Evolutionary conservation across 2,113 vertebrate genomes (phyloP).

Genomic region (Podocnemis expansa): DNA sequence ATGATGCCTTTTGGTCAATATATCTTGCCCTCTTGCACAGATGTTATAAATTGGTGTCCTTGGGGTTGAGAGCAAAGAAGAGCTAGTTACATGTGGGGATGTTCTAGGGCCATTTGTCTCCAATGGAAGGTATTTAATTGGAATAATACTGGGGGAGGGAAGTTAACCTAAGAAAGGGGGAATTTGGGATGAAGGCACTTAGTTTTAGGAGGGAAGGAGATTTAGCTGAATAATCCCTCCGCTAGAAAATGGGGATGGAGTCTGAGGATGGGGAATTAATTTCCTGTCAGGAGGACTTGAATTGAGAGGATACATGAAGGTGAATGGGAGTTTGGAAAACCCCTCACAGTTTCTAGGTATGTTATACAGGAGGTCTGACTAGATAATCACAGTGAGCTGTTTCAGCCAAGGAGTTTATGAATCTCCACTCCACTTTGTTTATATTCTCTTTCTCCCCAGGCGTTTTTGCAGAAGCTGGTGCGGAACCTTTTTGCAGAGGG

Average conservation of each 20-base stretch:
- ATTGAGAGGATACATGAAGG: neutral
- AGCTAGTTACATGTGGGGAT: neutral
- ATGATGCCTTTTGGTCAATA: neutral
- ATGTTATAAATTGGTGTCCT: neutral
- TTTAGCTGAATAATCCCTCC: neutral
- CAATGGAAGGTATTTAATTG: neutral
- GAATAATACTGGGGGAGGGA: neutral
- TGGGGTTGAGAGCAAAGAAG: neutral
- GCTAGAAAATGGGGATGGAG: neutral
- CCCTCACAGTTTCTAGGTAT: neutral
- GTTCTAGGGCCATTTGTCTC: neutral
- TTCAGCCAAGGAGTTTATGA: neutral
- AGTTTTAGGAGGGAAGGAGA: neutral
- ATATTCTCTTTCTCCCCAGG: constrained; percentile 68
- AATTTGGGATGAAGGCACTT: neutral
- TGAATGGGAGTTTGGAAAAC: neutral
- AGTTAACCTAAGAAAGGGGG: neutral
- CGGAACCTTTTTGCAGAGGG: constrained; percentile 91
- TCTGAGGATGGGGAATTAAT: neutral
- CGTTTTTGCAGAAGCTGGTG: constrained; percentile 88
- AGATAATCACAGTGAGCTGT: neutral
- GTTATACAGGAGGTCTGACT: neutral
- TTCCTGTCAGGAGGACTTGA: neutral
- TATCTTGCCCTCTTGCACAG: neutral
- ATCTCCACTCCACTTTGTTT: neutral